phyloP scores from a whole-genome alignment of 2,113 vertebrate species.

The Climacteris rufus region DNA sequence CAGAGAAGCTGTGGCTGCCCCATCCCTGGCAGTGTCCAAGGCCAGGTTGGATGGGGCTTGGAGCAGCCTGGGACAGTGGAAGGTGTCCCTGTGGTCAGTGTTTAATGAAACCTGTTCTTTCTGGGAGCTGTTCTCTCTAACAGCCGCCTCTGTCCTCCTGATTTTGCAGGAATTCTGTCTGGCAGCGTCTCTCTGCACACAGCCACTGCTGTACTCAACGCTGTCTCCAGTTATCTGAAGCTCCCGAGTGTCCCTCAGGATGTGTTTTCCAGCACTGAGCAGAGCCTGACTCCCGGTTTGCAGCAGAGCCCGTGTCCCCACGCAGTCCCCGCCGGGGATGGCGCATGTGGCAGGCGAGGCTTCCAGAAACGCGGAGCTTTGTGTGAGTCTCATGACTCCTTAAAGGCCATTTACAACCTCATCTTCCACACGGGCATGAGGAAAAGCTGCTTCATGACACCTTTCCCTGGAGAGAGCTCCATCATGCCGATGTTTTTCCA shows the following conservation, averaged over 20 bases:
- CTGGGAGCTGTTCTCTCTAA: background rate
- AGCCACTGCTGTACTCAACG: background rate
- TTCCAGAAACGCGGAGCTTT: background rate
- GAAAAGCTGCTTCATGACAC: background rate
- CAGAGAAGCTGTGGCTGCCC: too few relatives aligned
- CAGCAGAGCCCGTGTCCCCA: background rate
- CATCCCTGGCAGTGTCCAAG: too few relatives aligned
- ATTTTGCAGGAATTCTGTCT: background rate
- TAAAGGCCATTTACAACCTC: background rate
- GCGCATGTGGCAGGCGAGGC: background rate
- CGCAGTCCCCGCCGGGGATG: background rate
- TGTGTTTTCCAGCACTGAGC: background rate
- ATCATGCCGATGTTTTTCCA: background rate
- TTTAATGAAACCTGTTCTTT: background rate
- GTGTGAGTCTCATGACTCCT: background rate
- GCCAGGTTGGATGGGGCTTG: too few relatives aligned
- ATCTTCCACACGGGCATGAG: background rate
- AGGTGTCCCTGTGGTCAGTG: too few relatives aligned
- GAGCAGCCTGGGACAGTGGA: too few relatives aligned
- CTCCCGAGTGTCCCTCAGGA: background rate
- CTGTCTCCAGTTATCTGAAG: background rate
- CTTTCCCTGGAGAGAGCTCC: background rate
- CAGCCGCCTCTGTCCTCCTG: background rate
- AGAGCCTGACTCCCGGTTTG: background rate
- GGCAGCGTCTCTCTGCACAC: background rate